phyloP scores from a whole-genome alignment of 2,888 invertebrate genomes.

The Yponomeuta evonymella region DNA sequence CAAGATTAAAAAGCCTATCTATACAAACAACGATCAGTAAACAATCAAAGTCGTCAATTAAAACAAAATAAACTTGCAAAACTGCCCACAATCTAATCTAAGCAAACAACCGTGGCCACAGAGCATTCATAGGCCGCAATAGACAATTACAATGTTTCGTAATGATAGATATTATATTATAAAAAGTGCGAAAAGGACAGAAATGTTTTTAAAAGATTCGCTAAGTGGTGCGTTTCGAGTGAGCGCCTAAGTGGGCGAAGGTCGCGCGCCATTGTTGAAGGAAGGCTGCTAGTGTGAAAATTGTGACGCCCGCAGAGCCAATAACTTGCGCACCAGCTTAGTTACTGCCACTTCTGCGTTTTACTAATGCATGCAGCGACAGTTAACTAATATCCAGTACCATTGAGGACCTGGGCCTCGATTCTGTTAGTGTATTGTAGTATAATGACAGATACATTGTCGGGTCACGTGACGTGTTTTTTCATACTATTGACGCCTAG shows the following conservation, averaged over 20 bases:
- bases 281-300: constrained; percentile 37
- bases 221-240: constrained; percentile 58
- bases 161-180: constrained; percentile 1
- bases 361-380: too few relatives aligned
- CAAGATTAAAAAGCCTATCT: neutral
- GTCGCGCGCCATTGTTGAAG: constrained; percentile 59
- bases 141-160: neutral
- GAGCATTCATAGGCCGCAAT: neutral
- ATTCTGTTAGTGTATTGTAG: too few relatives aligned
- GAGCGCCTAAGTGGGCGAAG: constrained; percentile 71
- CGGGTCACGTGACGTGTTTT: too few relatives aligned
- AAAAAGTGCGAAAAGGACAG: constrained; percentile 19
- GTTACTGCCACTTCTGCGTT: too few relatives aligned
- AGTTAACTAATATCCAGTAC: too few relatives aligned
- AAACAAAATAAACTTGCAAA: neutral
- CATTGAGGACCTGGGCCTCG: too few relatives aligned
- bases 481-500: too few relatives aligned
- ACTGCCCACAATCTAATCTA: neutral
- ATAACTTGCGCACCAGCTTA: neutral
- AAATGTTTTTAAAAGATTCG: constrained; percentile 60
- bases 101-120: constrained; percentile 1
- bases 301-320: constrained; percentile 47
- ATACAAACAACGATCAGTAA: neutral
- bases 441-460: too few relatives aligned
- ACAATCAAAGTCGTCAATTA: neutral